Conservation (phyloP, 1,140 invertebrate species). For the Ceratosolen solmsi region DNA sequence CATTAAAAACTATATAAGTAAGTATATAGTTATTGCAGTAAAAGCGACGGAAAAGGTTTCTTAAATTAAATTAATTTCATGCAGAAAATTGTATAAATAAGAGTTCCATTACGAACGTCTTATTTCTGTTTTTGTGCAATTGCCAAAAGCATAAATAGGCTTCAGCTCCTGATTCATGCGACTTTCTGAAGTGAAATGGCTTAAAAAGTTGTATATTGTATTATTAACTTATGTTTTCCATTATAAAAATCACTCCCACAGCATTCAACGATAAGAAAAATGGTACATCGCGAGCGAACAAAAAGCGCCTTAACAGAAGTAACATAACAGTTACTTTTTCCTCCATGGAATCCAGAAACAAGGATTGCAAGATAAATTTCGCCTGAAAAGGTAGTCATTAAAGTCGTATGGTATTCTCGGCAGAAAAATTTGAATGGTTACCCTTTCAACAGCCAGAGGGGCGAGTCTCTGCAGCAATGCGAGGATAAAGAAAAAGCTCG, state of each 20-base stretch:
- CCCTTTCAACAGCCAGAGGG: constrained; percentile 8
- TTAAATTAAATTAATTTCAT: neutral
- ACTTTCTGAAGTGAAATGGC: neutral
- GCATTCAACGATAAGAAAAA: constrained; percentile 18
- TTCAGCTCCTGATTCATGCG: neutral
- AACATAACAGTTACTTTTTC: constrained; percentile 9
- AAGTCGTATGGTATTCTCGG: constrained; percentile 15
- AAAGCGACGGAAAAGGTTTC: neutral
- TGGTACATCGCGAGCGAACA: neutral
- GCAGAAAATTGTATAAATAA: constrained; percentile 2
- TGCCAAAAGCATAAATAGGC: constrained; percentile 5
- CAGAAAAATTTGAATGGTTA: constrained; percentile 34
- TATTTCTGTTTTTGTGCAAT: neutral
- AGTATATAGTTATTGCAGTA: constrained; percentile 2
- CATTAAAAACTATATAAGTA: constrained; percentile 25
- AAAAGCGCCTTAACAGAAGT: constrained; percentile 7
- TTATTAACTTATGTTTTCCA: neutral
- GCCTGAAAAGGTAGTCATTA: constrained; percentile 38
- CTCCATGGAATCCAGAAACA: constrained; percentile 27
- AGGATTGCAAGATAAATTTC: constrained; percentile 19
- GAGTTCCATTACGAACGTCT: neutral
- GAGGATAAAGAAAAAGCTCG: constrained; percentile 15
- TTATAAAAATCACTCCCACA: constrained; percentile 17
- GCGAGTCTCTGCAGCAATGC: neutral
- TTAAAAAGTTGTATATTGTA: neutral